These are phyloP conservation scores for Leptinotarsa peninsularis DNA, from an alignment of 2,888 invertebrate genomes.

Conservation along the genomic window DNA sequence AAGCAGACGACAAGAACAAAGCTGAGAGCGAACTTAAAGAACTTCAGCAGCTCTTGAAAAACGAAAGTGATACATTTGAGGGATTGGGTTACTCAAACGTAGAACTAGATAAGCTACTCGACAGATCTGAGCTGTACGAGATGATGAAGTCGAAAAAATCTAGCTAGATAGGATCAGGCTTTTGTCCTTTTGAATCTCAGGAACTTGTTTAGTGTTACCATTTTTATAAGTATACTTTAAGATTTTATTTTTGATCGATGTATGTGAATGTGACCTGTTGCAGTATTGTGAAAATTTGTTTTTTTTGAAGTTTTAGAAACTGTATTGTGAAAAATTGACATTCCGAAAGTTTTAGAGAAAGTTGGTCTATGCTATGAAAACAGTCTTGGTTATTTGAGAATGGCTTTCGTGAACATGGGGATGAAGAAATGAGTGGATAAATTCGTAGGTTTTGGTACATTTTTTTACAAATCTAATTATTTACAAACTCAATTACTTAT, in stretches of 20 bases:
- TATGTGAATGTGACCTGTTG: background rate
- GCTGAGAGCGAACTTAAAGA: conserved; percentile 51
- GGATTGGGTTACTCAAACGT: conserved; percentile 64
- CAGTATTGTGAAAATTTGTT: background rate
- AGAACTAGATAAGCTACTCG: conserved; percentile 66
- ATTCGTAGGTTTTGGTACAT: too few relatives aligned
- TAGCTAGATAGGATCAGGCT: background rate
- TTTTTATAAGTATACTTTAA: background rate
- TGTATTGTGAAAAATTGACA: background rate
- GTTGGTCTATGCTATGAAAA: too few relatives aligned
- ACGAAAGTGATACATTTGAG: conserved; percentile 55
- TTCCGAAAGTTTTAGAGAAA: too few relatives aligned
- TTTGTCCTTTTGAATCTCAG: background rate
- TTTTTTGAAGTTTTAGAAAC: background rate
- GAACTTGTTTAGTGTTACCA: conserved; percentile 5
- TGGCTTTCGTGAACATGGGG: background rate
- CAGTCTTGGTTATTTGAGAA: background rate
- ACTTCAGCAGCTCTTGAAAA: conserved; percentile 50
- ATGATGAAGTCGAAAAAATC: conserved; percentile 41
- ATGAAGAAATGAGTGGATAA: background rate
- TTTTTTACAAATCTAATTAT: too few relatives aligned
- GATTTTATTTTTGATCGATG: background rate
- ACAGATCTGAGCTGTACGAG: conserved; percentile 64
- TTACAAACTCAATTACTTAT: too few relatives aligned
- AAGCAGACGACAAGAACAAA: conserved; percentile 34